Base-by-base conservation (phyloP, 1,140 invertebrate species). In the Pachyrhynchus sulphureomaculatus region DNA sequence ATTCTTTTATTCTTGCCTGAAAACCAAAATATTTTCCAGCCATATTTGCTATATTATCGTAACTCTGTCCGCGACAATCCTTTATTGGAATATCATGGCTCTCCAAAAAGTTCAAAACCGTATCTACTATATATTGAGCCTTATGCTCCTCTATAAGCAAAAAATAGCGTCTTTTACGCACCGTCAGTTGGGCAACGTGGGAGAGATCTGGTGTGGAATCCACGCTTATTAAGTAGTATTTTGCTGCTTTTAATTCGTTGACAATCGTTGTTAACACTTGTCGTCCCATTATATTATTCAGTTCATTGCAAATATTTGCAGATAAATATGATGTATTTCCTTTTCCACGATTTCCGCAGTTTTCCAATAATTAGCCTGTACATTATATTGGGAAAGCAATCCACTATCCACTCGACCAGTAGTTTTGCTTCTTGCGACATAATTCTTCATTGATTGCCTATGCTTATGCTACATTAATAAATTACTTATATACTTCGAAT, bases 201-300 rank as follows among this genome's bases (percentile, higher is more conserved):
- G 70, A 63, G 42, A 75, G 36, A 73, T 79, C 73, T 24, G 76
- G 75, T 18, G 75, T 77, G 51, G 68, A 75, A 64, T 79, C 77
- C 39, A 78, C 63, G 42, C 62, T 74, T 54, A 77, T 68, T 4
- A 70, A 73, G 68, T 68, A 78, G 56, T 77, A 78, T 52, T 69
- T 73, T 12, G 70, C 65, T 66, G 55, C 39, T 66, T 72, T 72
- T 17, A 74, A 41, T 48, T 68, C 55, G n/a, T 56, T 41, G 20
- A 69, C 37, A 62, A 76, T 69, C 64, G 59, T 51, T 49, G 69
- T 44, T 20, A 65, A 37, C 18, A 75, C 63, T 62, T 70, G 62
- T 20, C 67, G 37, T 29, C 47, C 72, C 67, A 73, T 71, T 34
- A 70, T 24, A 39, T 66, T 29, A 55, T 62, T 72, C 39, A 68